Percentiles rank a stretch among this genome's conserved stretches.
Conservation (phyloP, 1,140 invertebrate species). For the Bombus breviceps region DNA sequence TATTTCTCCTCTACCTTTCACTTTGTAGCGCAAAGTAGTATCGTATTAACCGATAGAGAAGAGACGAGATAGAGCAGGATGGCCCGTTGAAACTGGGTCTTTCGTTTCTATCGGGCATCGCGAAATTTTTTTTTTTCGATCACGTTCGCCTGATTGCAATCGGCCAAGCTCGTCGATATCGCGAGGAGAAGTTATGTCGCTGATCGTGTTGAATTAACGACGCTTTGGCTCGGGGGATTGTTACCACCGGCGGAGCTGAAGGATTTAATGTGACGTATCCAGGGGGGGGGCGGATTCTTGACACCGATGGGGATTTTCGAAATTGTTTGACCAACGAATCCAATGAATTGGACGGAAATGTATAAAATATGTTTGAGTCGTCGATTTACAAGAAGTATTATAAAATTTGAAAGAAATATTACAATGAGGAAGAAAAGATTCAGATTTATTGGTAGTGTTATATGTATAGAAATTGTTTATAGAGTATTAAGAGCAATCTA, state of each 20-base stretch:
- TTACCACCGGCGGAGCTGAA: neutral
- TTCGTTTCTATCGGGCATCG: slow-evolving; percentile 38
- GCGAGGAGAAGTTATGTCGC: slow-evolving; percentile 65
- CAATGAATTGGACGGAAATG: neutral
- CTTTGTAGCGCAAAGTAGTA: slow-evolving; percentile 10
- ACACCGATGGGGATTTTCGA: neutral
- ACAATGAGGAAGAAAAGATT: neutral
- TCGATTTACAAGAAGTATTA: neutral
- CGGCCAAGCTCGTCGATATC: slow-evolving; percentile 65
- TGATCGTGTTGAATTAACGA: slow-evolving; percentile 62
- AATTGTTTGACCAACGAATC: neutral
- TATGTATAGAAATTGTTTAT: neutral
- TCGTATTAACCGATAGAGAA: slow-evolving; percentile 48
- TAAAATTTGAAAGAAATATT: neutral
- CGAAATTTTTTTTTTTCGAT: slow-evolving; percentile 61
- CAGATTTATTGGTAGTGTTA: neutral
- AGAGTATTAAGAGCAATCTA: neutral
- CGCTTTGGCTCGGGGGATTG: slow-evolving; percentile 46
- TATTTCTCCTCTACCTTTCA: neutral
- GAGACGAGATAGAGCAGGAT: slow-evolving; percentile 34
- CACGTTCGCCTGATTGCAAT: slow-evolving; percentile 70
- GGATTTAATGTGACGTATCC: neutral
- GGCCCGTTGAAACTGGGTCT: slow-evolving; percentile 46
- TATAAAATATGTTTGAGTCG: neutral
- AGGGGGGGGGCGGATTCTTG: neutral